A percentile compares a stretch with the other conserved stretches of the same genome.
Evolutionary conservation across 2,888 invertebrate species (phyloP).

Genomic region (Pecten maximus): DNA sequence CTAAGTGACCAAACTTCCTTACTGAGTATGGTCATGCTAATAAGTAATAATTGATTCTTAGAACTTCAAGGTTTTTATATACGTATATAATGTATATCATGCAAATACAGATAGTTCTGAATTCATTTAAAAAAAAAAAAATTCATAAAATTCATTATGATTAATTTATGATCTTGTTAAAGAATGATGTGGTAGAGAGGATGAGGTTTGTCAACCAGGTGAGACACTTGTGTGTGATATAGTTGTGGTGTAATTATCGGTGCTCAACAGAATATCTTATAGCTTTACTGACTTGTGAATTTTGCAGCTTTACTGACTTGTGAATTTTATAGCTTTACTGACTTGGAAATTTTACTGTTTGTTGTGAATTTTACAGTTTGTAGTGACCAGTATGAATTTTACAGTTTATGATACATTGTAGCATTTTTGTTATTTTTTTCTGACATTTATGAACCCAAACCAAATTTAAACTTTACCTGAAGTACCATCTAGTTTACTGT

Average conservation of each 20-base stretch:
- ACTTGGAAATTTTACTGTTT: too few species aligned
- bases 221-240: neutral
- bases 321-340: neutral
- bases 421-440: neutral
- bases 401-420: neutral
- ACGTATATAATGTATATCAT: too few species aligned
- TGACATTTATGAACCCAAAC: neutral
- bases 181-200: neutral
- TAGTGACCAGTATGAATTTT: neutral
- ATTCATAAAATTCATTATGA: too few species aligned
- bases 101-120: too few species aligned
- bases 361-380: too few species aligned
- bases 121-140: too few species aligned
- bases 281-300: neutral
- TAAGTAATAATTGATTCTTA: too few species aligned
- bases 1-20: too few species aligned
- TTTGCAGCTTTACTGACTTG: neutral
- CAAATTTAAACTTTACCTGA: neutral
- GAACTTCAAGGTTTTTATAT: too few species aligned
- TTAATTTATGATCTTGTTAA: neutral
- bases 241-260: neutral
- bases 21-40: too few species aligned
- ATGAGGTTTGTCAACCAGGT: constrained; percentile 19
- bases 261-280: too few species aligned
- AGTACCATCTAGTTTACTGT: neutral